Conservation (phyloP, 1,140 invertebrate species). For the Contarinia nasturtii region DNA sequence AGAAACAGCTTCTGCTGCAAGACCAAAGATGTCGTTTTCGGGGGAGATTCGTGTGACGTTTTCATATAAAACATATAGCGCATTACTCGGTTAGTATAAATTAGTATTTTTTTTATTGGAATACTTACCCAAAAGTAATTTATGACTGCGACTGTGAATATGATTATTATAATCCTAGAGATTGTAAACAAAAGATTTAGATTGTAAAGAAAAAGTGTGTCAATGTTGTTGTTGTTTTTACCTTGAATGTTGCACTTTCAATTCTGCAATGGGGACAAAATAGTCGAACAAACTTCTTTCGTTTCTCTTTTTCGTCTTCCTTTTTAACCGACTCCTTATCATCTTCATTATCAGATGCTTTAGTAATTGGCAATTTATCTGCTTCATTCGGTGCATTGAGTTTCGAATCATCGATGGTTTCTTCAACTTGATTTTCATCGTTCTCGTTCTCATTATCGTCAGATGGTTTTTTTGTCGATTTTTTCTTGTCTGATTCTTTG, state of each 20-base stretch:
- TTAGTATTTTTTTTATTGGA: no score
- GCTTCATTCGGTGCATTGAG: conserved; percentile 3
- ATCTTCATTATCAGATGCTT: conserved; percentile 28
- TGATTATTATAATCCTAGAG: conserved; percentile 45
- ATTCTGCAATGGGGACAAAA: conserved; percentile 53
- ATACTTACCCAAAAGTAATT: no score
- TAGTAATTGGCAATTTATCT: conserved; percentile 16
- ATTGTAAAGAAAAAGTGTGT: conserved; percentile 2
- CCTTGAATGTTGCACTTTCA: conserved; percentile 49
- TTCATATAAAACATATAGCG: no score
- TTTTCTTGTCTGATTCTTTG: conserved; percentile 10
- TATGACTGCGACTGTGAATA: conserved; percentile 44
- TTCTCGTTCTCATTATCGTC: conserved; percentile 8
- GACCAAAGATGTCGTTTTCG: no score
- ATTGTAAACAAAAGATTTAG: background rate
- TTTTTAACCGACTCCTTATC: conserved; percentile 15
- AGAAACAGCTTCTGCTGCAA: no score
- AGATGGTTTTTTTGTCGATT: conserved; percentile 5
- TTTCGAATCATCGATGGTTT: background rate
- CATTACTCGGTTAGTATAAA: no score
- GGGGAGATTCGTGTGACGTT: no score
- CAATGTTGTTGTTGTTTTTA: conserved; percentile 14
- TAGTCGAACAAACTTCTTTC: conserved; percentile 41
- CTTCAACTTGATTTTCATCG: background rate
- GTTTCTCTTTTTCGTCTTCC: conserved; percentile 22